Evolutionary conservation across 1,140 invertebrate genomes (phyloP), one percentile per base, ranked within the genome.

Genomic region (Nasonia longicornis): DNA sequence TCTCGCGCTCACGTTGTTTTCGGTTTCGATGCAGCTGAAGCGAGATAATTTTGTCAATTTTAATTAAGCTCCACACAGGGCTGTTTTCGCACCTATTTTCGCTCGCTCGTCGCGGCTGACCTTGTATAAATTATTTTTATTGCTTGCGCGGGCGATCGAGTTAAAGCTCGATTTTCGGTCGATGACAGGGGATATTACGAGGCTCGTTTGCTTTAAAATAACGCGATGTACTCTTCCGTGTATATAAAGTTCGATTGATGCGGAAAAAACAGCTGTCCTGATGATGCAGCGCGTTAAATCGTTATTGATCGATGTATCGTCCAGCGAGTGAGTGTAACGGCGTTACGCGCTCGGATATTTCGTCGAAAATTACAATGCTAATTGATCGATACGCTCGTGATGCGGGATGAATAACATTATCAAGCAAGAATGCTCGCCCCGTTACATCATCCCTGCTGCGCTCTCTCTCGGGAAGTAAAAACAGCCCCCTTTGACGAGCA

Each of bases 21-120:
- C 64, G 26, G 29, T 67, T 67, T 67, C 64, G 64, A 67, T 67
- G 64, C 64, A 12, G 14, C 29, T 29, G 64, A 31, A 29, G 64
- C 64, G 64, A 67, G 64, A 67, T 58, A 58, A 67, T 67, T 67
- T 67, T 67, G 11, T 58, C 52, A 58, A 29, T 67, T 67, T 67
- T 67, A 67, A 67, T 67, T 67, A 67, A 67, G 52, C 52, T 35
- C 31, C 4, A 6, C 31, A 35, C 48, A 52, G 14, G 6, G 7
- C 20, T 0, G 52, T 20, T 16, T 52, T n/a, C n/a, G 48, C 8
- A 58, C 4, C 16, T 58, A 58, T 58, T 58, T n/a, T 16, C 1
- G 20, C 12, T 58, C 16, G 20, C 16, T 58, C 52, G 20, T 20
- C 52, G 20, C 4, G 31, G 52, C 16, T 58, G 52, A 58, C 52